phyloP scores from a whole-genome alignment of 2,888 invertebrate species.

The Caenorhabditis sp. region DNA sequence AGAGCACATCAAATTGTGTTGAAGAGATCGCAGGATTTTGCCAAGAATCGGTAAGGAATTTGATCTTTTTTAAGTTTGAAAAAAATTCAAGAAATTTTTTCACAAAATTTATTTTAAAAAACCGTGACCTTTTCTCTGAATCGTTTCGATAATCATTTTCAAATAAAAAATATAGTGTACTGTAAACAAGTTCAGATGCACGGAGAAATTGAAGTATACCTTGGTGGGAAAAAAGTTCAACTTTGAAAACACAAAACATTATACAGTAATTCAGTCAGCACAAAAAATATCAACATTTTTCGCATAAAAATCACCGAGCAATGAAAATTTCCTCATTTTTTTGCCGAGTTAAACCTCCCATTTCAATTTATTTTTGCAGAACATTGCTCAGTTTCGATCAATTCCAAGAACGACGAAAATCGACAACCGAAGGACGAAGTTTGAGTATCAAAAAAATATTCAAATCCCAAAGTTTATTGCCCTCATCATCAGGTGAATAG shows the following conservation, averaged over 20 bases:
- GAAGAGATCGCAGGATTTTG: constrained; percentile 70
- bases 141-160: too few species aligned
- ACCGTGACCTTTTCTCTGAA: too few species aligned
- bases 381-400: constrained; percentile 78
- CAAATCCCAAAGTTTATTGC: constrained; percentile 54
- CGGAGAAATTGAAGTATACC: not conserved
- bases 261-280: too few species aligned
- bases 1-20: constrained; percentile 76
- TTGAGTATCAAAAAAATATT: constrained; percentile 53
- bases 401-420: constrained; percentile 84
- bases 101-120: too few species aligned
- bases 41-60: constrained; percentile 45
- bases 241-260: too few species aligned
- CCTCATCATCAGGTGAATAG: constrained; percentile 26
- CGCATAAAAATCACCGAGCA: too few species aligned
- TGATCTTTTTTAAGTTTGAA: not conserved
- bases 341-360: too few species aligned
- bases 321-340: too few species aligned
- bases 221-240: too few species aligned
- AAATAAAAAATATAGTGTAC: too few species aligned
- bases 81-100: not conserved
- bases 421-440: constrained; percentile 72
- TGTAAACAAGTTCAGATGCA: too few species aligned
- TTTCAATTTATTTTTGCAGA: constrained; percentile 42
- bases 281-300: too few species aligned